These are phyloP conservation scores for Agapornis canus DNA, from an alignment of 2,797 vertebrate genomes.

Conservation along the genomic window DNA sequence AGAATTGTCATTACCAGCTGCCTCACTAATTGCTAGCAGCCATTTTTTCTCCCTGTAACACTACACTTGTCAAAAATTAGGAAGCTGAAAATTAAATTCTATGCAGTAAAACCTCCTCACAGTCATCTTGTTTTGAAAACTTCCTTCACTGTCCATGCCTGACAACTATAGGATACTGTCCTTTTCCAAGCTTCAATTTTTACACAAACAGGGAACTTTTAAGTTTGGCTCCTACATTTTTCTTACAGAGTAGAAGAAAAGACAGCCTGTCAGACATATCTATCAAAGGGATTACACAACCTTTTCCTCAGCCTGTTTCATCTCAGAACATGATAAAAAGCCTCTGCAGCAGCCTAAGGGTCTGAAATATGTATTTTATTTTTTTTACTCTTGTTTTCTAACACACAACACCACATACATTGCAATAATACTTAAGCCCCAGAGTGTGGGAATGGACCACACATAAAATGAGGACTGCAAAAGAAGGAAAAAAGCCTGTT, in stretches of 20 bases:
- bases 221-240: background rate
- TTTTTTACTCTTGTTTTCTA: background rate
- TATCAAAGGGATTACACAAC: slow-evolving; percentile 37
- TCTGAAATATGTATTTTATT: background rate
- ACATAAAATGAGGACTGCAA: background rate
- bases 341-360: background rate
- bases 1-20: background rate
- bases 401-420: background rate
- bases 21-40: background rate
- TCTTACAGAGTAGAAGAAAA: background rate
- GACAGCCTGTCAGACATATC: background rate
- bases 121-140: background rate
- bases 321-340: slow-evolving; percentile 14
- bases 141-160: background rate
- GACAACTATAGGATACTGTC: background rate
- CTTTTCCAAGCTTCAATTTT: background rate
- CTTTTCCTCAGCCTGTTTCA: slow-evolving; percentile 14
- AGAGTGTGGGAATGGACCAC: background rate
- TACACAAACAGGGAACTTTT: background rate
- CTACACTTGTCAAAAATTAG: background rate
- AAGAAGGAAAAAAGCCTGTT: background rate
- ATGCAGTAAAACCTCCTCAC: background rate
- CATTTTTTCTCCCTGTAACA: background rate
- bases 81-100: background rate
- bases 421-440: background rate